These are phyloP conservation scores for Papilio dardanus DNA, from an alignment of 1,140 invertebrate genomes.

Conservation along the genomic window DNA sequence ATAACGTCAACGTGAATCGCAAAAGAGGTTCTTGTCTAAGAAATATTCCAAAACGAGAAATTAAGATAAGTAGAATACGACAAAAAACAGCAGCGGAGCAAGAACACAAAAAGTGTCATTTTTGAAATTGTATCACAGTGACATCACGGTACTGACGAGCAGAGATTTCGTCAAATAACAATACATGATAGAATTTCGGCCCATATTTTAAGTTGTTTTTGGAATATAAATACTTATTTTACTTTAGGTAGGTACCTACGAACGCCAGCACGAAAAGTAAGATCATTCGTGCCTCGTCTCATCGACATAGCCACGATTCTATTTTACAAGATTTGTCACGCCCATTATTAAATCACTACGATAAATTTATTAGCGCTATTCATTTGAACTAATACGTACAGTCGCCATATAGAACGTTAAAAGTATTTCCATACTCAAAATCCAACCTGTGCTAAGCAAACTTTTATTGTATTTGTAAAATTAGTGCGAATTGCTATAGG, in stretches of 20 bases:
- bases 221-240: no score
- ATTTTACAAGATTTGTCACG: neutral
- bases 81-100: conserved; percentile 3
- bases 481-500: neutral
- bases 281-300: neutral
- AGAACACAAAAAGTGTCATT: conserved; percentile 17
- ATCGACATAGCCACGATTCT: neutral
- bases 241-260: no score
- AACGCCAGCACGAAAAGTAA: neutral
- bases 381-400: neutral
- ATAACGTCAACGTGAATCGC: conserved; percentile 28
- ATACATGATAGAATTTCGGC: no score
- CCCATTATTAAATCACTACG: neutral
- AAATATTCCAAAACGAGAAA: conserved; percentile 7
- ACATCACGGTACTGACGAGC: conserved; percentile 13
- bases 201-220: no score
- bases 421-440: no score
- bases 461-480: neutral
- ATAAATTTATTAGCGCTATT: neutral
- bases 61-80: neutral
- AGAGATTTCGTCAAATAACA: neutral
- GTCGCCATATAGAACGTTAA: neutral
- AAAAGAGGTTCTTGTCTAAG: neutral
- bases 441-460: no score
- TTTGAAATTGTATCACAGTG: conserved; percentile 1